Base-by-base conservation (phyloP, 2,113 vertebrate genomes). In the Irena cyanogastra region DNA sequence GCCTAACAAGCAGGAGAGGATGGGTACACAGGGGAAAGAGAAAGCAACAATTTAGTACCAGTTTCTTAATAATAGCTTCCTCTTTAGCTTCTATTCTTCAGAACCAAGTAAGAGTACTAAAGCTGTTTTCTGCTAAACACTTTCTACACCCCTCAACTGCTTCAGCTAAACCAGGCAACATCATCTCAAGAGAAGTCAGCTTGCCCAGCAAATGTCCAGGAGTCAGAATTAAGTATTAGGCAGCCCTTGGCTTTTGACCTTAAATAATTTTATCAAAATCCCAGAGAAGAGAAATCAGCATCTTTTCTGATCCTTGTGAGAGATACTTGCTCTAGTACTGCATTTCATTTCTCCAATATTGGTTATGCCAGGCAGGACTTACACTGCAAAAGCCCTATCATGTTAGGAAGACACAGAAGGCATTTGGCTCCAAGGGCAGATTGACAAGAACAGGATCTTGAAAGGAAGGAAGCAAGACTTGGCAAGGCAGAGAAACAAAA, bases 401-500 rank as follows among this genome's bases (percentile, higher is more conserved):
- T 22, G 59, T 75, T 80, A 84, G 60, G 24, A 89, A 53, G 56
- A 54, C 7, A 1, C 37, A 41, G 65, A 87, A 75, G 35, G 66
- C 71, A 83, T 87, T 65, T 94, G 80, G 93, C 76, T 90, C 39
- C 19, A 49, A 72, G 56, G 8, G 31, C 50, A 83, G 78, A 95
- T 47, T 94, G 94, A 96, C 91, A 94, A 90, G 92, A 95, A 91
- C 87, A 90, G 90, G 60, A 91, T 72, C 90, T 79, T 77, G 79
- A 84, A 93, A 94, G 90, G 95, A 95, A 95, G 87, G 84, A 95
- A 91, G 69, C 65, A 82, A 75, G 80, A 92, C 83, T 89, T 87
- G 83, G 87, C 91, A 31, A 83, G 50, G 84, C 87, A 85, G 33
- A 87, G 95, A 85, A 93, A 94, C 13, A 56, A 24, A 75, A 96